A percentile compares a stretch with the other conserved stretches of the same genome.
phyloP scores from a whole-genome alignment of 2,888 invertebrate genomes.

The Acanthosoma haemorrhoidale region DNA sequence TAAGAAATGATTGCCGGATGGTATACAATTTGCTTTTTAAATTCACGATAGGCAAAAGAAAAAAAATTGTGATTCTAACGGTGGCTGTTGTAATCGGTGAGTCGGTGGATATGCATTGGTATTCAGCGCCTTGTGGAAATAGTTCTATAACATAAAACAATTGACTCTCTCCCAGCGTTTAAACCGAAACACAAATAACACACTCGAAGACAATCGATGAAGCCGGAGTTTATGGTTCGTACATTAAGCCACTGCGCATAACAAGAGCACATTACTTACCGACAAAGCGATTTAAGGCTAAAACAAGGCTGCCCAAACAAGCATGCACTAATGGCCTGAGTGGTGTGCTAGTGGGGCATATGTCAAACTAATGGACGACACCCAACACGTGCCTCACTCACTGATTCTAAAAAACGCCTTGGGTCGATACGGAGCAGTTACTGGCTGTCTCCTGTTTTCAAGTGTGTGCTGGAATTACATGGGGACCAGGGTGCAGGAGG shows the following conservation, averaged over 20 bases:
- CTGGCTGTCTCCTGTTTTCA: background rate
- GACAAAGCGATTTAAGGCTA: slow-evolving; percentile 17
- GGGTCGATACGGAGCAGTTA: slow-evolving; percentile 7
- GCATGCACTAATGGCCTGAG: slow-evolving; percentile 13
- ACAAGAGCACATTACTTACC: no score
- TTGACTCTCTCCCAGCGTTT: no score
- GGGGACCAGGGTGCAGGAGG: background rate
- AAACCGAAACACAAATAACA: no score
- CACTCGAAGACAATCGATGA: no score
- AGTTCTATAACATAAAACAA: no score
- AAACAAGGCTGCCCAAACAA: slow-evolving; percentile 16
- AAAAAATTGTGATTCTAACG: no score
- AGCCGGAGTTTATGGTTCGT: background rate
- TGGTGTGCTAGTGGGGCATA: background rate
- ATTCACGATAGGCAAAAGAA: no score
- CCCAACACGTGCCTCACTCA: background rate
- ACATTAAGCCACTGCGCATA: background rate
- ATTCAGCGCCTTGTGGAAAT: no score
- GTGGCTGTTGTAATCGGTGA: no score
- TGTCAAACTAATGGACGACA: slow-evolving; percentile 17
- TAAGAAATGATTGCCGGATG: no score
- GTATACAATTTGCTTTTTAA: no score
- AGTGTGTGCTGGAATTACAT: background rate
- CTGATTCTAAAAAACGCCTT: background rate
- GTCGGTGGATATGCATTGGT: no score